Evolutionary conservation across 2,113 vertebrate genomes (phyloP), one percentile per base, ranked within the genome.

Genomic region (Callospermophilus lateralis): DNA sequence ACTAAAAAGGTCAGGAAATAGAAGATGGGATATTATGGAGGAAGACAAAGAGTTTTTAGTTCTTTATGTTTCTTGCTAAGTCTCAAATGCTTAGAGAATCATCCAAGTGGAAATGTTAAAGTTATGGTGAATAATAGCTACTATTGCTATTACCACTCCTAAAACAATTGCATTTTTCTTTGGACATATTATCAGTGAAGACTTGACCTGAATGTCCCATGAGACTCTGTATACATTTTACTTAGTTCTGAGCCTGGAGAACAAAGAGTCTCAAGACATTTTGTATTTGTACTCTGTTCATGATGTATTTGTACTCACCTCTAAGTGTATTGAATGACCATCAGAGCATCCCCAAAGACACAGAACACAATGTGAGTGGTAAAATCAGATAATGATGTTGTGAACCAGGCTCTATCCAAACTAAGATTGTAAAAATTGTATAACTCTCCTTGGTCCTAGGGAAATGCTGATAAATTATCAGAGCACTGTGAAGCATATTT

Each of bases 291-390:
- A 65, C 22, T 88, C 39, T 74, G 34, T 37, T 73, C 67, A 26
- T 58, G 45, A 97, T 78, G 28, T 95, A 94, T 92, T 28, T 84
- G 30, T 83, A 77, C 79, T 96, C 89, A 89, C 22, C 51, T 93
- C 34, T 80, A 77, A 84, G 1, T 53, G 11, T 61, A 77, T 0
- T 73, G 24, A 93, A 89, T 74, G n/a, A 6, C 26, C 65, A 85
- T 20, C 16, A 24, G 15, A 85, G 53, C 28, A 89, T 93, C 63
- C 45, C 32, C 74, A 84, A 96, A 70, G 74, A 74, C 11, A 11
- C 4, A 6, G 22, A 89, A 84, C 58, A 85, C 74, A 95, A 81
- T 30, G 10, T 34, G 63, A 79, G 22, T 89, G n/a, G 30, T 92
- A 15, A 87, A 96, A 70, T 11, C 39, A 74, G 32, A 63, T 79